Conservation (phyloP, 1,140 invertebrate species). For the Cotesia vestalis region DNA sequence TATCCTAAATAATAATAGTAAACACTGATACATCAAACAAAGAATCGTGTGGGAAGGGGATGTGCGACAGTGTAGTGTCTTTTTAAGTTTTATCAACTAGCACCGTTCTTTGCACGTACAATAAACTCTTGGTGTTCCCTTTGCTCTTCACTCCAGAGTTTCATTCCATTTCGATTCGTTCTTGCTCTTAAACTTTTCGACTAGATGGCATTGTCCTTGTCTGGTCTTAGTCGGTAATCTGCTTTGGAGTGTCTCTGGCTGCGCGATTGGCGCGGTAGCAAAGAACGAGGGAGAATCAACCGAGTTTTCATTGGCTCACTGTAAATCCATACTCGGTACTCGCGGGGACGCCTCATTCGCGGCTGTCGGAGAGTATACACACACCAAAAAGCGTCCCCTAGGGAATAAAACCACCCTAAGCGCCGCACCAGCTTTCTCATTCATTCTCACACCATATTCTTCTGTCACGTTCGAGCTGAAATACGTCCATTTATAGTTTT, state of each 20-base stretch:
- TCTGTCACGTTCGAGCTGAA: too few relatives aligned
- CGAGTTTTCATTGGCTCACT: conserved; percentile 47
- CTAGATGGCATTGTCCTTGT: not conserved
- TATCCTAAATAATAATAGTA: too few relatives aligned
- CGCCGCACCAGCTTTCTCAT: conserved; percentile 7
- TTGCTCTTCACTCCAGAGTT: too few relatives aligned
- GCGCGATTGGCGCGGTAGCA: conserved; percentile 48
- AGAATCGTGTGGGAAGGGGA: too few relatives aligned
- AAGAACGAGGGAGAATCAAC: conserved; percentile 43
- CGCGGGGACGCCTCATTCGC: conserved; percentile 52
- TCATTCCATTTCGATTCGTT: too few relatives aligned
- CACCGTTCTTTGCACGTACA: too few relatives aligned
- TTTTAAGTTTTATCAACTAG: too few relatives aligned
- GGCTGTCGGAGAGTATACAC: conserved; percentile 24
- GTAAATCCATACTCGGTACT: conserved; percentile 54
- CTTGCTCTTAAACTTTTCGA: not conserved
- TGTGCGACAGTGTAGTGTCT: too few relatives aligned
- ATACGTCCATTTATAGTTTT: too few relatives aligned
- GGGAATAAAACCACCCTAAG: conserved; percentile 42
- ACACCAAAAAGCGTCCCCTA: conserved; percentile 31
- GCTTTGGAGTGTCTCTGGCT: conserved; percentile 27
- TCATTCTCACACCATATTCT: not conserved
- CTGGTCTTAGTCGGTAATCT: conserved; percentile 20
- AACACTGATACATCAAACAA: too few relatives aligned
- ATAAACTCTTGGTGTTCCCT: too few relatives aligned